Percentiles rank a stretch among this genome's conserved stretches.
Conservation (phyloP, 64 coral and sea anemone species). For the Orbicella faveolata region DNA sequence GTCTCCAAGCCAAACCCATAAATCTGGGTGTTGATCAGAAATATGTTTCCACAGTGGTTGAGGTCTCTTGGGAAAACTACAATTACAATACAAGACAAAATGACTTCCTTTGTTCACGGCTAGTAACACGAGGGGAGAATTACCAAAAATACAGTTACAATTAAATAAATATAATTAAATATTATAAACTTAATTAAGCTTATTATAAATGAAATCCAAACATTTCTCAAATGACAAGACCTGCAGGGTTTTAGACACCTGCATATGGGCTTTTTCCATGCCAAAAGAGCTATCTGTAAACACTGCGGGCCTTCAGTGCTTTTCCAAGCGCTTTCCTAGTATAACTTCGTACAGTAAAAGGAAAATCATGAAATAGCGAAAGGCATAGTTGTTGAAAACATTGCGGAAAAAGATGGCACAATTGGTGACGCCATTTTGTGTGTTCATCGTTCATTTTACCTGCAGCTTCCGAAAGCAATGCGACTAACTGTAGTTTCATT, state of each 20-base stretch:
- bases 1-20: conserved; percentile 96
- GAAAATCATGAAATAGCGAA: not conserved
- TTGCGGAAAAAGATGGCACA: not conserved
- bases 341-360: not conserved
- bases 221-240: too few relatives aligned
- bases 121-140: not conserved
- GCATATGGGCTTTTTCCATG: too few relatives aligned
- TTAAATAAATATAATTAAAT: too few relatives aligned
- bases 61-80: conserved; percentile 60
- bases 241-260: too few relatives aligned
- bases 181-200: too few relatives aligned
- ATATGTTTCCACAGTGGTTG: conserved; percentile 87
- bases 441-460: conserved; percentile 18
- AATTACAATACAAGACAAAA: not conserved
- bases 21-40: conserved; percentile 62
- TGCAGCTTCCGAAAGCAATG: conserved; percentile 81
- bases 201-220: too few relatives aligned
- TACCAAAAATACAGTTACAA: not conserved
- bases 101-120: not conserved
- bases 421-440: conserved; percentile 23
- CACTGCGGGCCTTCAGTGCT: too few relatives aligned
- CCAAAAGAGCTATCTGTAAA: too few relatives aligned
- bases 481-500: conserved; percentile 61
- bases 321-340: not conserved
- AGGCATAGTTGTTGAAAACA: not conserved